Evolutionary conservation across 2,797 vertebrate genomes (phyloP), one percentile per base, ranked within the genome.

Genomic region (Rousettus madagascariensis): DNA sequence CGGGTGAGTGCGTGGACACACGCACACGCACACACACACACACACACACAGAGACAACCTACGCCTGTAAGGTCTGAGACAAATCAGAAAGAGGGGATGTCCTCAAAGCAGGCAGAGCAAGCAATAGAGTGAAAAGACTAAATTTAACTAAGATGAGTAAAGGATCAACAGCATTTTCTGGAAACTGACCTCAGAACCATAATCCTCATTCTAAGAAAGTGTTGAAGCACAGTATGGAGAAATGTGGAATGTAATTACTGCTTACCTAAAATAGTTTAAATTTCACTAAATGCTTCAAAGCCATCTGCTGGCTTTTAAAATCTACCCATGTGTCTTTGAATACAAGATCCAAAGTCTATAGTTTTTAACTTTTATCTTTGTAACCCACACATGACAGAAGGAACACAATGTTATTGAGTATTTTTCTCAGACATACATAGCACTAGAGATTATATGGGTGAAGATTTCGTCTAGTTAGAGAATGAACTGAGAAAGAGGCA

Each of bases 1-100:
- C 3, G 6, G 19, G 8, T 2, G 8, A 20, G 20, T 6, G 1
- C 20, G 19, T 3, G 20, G 1, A 8, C 19, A 7, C 53, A 8
- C 20, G 6, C 53, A 22, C 17, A 53, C 51, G 19, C 8, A 22
- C 17, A 53, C 51, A 53, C 51, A 20, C 51, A 22, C 53, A 55
- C 19, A 55, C 20, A 22, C 53, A 55, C 53, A 55, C 53, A 55
- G 20, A 55, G 20, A 55, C 53, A 22, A 53, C 74, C 53, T 55
- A 53, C 8, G 28, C 41, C 20, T 13, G 2, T 55, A 77, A 77
- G 49, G 13, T 77, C 49, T 33, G 20, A 77, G 74, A 77, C 49
- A 36, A 77, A 55, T 36, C 49, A 28, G n/a, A 53, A 77, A 33
- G n/a, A 53, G 49, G 49, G 49, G 20, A 77, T n/a, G 49, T 75